phyloP scores from a whole-genome alignment of 2,113 vertebrate species.

The Proterorhinus semilunaris region DNA sequence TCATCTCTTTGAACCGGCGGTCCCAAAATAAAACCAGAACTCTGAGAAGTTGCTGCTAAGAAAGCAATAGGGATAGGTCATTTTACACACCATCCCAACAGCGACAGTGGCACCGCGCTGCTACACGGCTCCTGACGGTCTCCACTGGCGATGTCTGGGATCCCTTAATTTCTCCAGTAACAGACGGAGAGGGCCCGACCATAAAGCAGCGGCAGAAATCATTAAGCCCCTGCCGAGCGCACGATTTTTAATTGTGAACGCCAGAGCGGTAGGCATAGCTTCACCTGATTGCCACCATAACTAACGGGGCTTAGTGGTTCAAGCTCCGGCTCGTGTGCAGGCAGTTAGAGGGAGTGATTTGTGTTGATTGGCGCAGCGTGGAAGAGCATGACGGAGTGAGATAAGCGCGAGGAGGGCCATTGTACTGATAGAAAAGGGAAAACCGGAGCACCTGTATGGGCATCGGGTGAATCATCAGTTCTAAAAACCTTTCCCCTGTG shows the following conservation, averaged over 20 bases:
- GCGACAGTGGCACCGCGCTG: constrained; percentile 29
- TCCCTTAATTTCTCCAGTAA: constrained; percentile 59
- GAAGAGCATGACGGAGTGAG: constrained; percentile 29
- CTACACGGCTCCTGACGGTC: constrained; percentile 41
- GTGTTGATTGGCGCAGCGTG: constrained; percentile 42
- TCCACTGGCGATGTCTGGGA: constrained; percentile 59
- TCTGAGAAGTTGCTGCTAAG: neutral
- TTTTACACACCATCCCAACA: constrained; percentile 7
- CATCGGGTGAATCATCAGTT: constrained; percentile 69
- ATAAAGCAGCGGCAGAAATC: constrained; percentile 65
- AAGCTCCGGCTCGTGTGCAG: constrained; percentile 50
- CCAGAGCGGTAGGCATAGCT: constrained; percentile 46
- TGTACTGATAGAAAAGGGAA: constrained; percentile 44
- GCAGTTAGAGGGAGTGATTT: constrained; percentile 60
- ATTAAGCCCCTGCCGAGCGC: constrained; percentile 68
- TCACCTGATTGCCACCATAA: constrained; percentile 63
- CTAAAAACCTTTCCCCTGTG: constrained; percentile 40
- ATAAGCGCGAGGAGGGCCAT: constrained; percentile 27
- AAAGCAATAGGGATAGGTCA: constrained; percentile 10
- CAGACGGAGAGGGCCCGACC: constrained; percentile 65
- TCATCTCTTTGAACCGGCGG: neutral
- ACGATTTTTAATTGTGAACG: constrained; percentile 64
- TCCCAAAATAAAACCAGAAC: neutral
- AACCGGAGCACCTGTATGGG: constrained; percentile 74
- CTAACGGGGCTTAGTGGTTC: constrained; percentile 52